These are phyloP conservation scores for Ypsolopha scabrella DNA, from an alignment of 2,888 invertebrate species.

Conservation along the genomic window DNA sequence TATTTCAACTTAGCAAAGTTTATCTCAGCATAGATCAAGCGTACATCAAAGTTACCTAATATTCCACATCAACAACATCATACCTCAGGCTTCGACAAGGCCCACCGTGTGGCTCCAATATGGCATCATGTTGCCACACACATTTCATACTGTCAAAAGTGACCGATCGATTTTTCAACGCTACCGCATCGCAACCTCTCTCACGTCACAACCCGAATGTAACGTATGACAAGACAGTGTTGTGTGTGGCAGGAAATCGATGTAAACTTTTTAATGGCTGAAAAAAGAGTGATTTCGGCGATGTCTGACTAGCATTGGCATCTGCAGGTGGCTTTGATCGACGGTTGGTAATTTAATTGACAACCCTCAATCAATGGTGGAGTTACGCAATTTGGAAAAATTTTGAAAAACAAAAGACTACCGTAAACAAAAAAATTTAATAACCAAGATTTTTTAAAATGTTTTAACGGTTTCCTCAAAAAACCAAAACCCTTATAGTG, in stretches of 20 bases:
- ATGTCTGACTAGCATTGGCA: not conserved
- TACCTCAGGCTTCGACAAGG: too few relatives aligned
- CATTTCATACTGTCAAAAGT: constrained; percentile 37
- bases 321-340: not conserved
- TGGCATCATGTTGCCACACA: constrained; percentile 20
- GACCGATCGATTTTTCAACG: constrained; percentile 42
- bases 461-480: too few relatives aligned
- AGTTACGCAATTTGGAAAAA: not conserved
- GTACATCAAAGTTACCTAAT: too few relatives aligned
- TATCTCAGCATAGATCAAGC: too few relatives aligned
- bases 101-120: too few relatives aligned
- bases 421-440: too few relatives aligned
- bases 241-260: constrained; percentile 28
- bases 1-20: too few relatives aligned
- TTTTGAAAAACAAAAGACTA: too few relatives aligned
- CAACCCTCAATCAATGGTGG: not conserved
- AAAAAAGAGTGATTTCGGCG: constrained; percentile 11
- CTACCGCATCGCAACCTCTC: constrained; percentile 15
- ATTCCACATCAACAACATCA: too few relatives aligned
- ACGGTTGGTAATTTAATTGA: not conserved
- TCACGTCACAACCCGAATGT: not conserved
- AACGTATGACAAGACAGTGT: constrained; percentile 28
- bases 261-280: constrained; percentile 26
- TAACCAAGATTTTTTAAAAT: too few relatives aligned
- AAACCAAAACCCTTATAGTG: too few relatives aligned